These are phyloP conservation scores for Siphamia tubifer DNA, from an alignment of 2,113 vertebrate species.

Conservation along the genomic window DNA sequence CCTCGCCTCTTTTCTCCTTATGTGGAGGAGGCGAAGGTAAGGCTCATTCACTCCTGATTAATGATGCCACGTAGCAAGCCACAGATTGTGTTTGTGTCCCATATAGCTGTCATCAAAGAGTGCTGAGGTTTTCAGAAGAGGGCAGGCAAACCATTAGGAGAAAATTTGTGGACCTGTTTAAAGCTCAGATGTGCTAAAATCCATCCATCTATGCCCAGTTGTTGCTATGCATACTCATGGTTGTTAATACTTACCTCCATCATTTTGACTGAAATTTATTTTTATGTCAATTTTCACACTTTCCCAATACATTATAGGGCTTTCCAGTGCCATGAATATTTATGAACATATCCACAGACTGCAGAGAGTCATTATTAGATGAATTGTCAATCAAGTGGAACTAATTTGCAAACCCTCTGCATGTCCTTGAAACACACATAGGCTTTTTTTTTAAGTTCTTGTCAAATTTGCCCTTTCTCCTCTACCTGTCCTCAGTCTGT, in stretches of 20 bases:
- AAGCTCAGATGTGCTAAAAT: slow-evolving; percentile 8
- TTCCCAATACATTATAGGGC: slow-evolving; percentile 34
- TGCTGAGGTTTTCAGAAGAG: background rate
- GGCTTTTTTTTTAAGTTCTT: background rate
- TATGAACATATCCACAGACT: slow-evolving; percentile 40
- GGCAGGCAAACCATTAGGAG: background rate
- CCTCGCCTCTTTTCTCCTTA: slow-evolving; percentile 82
- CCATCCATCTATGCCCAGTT: background rate
- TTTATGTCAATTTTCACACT: slow-evolving; percentile 40
- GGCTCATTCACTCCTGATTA: slow-evolving; percentile 15
- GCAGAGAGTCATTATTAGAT: slow-evolving; percentile 47
- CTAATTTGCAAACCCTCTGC: slow-evolving; percentile 41
- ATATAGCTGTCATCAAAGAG: slow-evolving; percentile 7
- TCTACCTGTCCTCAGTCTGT: slow-evolving; percentile 80
- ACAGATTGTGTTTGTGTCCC: background rate
- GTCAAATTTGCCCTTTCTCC: background rate
- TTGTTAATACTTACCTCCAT: slow-evolving; percentile 23
- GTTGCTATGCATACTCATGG: slow-evolving; percentile 4
- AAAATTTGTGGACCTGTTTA: slow-evolving; percentile 17
- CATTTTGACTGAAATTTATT: slow-evolving; percentile 38
- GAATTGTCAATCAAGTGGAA: slow-evolving; percentile 60
- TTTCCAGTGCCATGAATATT: slow-evolving; percentile 51
- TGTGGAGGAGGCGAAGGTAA: slow-evolving; percentile 98
- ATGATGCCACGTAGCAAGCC: background rate
- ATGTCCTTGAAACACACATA: slow-evolving; percentile 35